Evolutionary conservation across 1,140 invertebrate species (phyloP), one percentile per base, ranked within the genome.

Genomic region (Hycleus phaleratus): DNA sequence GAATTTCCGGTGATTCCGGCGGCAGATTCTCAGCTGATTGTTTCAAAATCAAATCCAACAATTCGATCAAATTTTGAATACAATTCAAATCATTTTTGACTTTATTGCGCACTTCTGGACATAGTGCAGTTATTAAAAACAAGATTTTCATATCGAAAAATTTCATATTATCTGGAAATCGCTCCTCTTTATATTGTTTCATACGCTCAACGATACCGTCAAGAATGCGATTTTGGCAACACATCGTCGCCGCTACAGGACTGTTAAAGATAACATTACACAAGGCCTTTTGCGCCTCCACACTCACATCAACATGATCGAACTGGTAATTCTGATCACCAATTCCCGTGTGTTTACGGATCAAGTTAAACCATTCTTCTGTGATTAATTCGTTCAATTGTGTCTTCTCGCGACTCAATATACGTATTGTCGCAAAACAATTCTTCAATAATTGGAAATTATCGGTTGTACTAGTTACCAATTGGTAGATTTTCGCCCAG

Each of bases 191-290:
- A 51, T 59, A 64, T 46, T 63, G 62, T 49, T 80, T 80, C n/a
- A 95, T 73, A 51, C 90, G 79, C 55, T 85, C 80, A 3, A 94
- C 78, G 24, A 95, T 78, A 45, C 83, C 83, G 62, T 88, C 81
- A 10, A 93, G 75, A 62, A 87, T 85, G 10, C 79, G 78, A 70
- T 87, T 89, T 61, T 84, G 79, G 46, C 82, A 78, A 73, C 90
- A 87, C 39, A 86, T 74, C 55, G 77, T 78, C 60, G 87, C 84
- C 0, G 85, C 83, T 45, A 81, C 80, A 46, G 73, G 68, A 75
- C 87, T 91, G 70, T 95, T 92, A 71, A 84, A 95, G 46, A 94
- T 78, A 44, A 96, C 74, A 75, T 97, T 97, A 69, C 90, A 95
- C 2, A 97, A 72, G 69, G 91, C 86, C 76, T 96, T 97, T 46